Conservation (phyloP, 1,140 invertebrate species). For the Mycetomoellerius zeteki region DNA sequence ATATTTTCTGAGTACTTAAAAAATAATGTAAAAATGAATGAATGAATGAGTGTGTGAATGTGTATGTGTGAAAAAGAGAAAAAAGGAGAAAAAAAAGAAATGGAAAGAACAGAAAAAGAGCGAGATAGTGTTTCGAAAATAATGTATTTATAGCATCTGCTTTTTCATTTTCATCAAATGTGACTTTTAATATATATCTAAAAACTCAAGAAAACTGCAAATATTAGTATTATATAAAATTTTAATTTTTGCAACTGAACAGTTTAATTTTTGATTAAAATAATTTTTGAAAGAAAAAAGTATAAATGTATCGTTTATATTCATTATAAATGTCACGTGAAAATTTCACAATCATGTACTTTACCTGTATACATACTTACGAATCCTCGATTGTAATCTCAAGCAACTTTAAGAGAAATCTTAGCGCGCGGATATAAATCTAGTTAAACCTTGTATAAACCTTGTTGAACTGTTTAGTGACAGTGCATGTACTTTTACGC, state of each 20-base stretch:
- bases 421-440: conserved; percentile 68
- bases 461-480: conserved; percentile 65
- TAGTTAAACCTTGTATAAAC: conserved; percentile 68
- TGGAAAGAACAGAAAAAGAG: conserved; percentile 13
- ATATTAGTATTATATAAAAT: conserved; percentile 63
- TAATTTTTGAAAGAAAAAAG: conserved; percentile 31
- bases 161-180: conserved; percentile 45
- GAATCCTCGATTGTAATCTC: conserved; percentile 51
- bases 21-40: background rate
- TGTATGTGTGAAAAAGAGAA: background rate
- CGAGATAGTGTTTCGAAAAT: background rate
- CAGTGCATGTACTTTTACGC: conserved; percentile 64
- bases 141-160: conserved; percentile 37
- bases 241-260: conserved; percentile 25
- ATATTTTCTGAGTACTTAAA: conserved; percentile 9
- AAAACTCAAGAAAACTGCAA: conserved; percentile 76
- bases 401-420: conserved; percentile 71
- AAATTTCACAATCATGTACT: conserved; percentile 54
- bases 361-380: conserved; percentile 75
- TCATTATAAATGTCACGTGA: background rate
- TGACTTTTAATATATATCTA: conserved; percentile 72
- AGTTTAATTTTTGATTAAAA: background rate
- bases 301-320: background rate
- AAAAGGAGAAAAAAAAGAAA: background rate
- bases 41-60: too few relatives aligned